A percentile compares a stretch with the other conserved stretches of the same genome.
phyloP scores from a whole-genome alignment of 2,888 invertebrate species.

The Coecobrya sp. region DNA sequence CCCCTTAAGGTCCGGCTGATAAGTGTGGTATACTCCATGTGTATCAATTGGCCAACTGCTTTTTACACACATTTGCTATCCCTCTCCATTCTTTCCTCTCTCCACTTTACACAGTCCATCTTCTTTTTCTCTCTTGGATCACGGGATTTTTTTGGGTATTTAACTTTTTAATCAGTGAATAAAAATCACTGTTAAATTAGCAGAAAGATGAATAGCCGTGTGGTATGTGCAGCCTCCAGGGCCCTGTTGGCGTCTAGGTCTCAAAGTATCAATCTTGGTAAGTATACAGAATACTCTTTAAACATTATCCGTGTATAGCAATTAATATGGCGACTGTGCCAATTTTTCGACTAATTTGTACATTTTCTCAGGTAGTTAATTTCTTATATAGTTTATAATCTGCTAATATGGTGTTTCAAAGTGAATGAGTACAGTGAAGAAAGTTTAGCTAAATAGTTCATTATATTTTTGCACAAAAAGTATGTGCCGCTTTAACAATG shows the following conservation, averaged over 20 bases:
- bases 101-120: background rate
- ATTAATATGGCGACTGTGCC: conserved; percentile 6
- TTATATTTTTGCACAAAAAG: too few relatives aligned
- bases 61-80: too few relatives aligned
- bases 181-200: background rate
- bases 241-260: conserved; percentile 59
- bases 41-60: background rate
- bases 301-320: background rate
- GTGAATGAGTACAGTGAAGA: too few relatives aligned
- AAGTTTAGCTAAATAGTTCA: too few relatives aligned
- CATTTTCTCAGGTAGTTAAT: too few relatives aligned
- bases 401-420: too few relatives aligned
- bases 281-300: background rate
- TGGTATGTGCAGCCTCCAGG: conserved; percentile 72
- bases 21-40: background rate
- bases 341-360: too few relatives aligned
- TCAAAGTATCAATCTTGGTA: conserved; percentile 41
- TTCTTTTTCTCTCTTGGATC: background rate
- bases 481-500: too few relatives aligned
- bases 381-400: too few relatives aligned
- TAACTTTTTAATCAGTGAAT: background rate
- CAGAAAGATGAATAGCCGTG: conserved; percentile 78
- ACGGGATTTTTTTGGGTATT: background rate
- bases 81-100: background rate
- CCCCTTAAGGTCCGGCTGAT: background rate